A percentile compares a stretch with the other conserved stretches of the same genome.
phyloP scores from a whole-genome alignment of 2,797 vertebrate species.

The Mareca strepera region DNA sequence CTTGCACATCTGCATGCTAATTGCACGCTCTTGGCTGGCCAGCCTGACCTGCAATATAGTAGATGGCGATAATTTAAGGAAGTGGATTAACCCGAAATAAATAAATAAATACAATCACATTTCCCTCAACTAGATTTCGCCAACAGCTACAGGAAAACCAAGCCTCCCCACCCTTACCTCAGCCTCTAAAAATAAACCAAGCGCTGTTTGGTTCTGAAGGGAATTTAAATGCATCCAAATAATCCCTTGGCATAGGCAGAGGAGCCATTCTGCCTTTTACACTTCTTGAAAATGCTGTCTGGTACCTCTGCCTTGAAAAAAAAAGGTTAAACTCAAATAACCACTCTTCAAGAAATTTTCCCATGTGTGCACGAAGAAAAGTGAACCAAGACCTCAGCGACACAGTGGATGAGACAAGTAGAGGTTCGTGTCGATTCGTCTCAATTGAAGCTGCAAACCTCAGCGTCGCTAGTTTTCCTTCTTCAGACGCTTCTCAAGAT shows the following conservation, averaged over 20 bases:
- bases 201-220: not conserved
- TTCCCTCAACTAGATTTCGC: not conserved
- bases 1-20: not conserved
- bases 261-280: not conserved
- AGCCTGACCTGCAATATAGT: not conserved
- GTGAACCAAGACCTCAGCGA: not conserved
- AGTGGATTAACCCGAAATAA: not conserved
- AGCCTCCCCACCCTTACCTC: not conserved
- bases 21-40: not conserved
- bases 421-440: fast-evolving
- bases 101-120: not conserved
- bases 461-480: not conserved
- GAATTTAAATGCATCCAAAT: not conserved
- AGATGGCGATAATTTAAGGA: not conserved
- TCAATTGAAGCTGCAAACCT: not conserved
- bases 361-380: not conserved
- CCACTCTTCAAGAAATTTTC: not conserved
- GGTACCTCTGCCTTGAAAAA: not conserved
- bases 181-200: not conserved
- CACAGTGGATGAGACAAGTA: not conserved
- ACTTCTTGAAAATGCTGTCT: not conserved
- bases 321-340: not conserved
- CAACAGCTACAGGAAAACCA: not conserved
- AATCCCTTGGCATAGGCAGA: not conserved
- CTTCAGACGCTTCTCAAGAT: not conserved